Base-by-base conservation (phyloP, 2,797 vertebrate genomes). In the Crocodylus rhombifer region DNA sequence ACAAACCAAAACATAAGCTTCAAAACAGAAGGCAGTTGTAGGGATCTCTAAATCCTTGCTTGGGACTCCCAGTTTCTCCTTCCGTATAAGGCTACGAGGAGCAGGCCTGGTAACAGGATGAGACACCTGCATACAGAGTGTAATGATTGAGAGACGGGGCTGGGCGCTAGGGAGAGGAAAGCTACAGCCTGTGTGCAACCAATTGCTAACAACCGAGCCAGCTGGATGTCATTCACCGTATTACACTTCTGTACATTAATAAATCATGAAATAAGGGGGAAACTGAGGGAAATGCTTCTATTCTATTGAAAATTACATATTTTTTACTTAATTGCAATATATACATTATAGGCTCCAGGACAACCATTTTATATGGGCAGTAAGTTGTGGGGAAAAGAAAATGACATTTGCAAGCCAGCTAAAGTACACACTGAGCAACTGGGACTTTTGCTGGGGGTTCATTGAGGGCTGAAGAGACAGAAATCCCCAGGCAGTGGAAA, bases 1-100 rank as follows among this genome's bases (percentile, higher is more conserved):
- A 92, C 79, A 82, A 91, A 90, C 80, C 89, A 80, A 42, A 83
- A 57, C 33, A 77, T 90, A 67, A 92, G 56, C 62, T 28, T 84
- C 56, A 92, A 95, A 97, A 33, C 83, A 96, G 89, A 89, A 94
- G 75, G 3, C 0, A 0, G 14, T 78, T 10, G 17, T 86, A 91
- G 87, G 65, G 92, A 74, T 42, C 36, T 73, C 6, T 4, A 20
- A 69, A 77, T 25, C 73, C 80, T 80, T 33, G 18, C 7, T 77
- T 7, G 67, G 74, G 42, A 61, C 11, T 0, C 1, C 17, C 28
- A 28, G 76, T 20, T 28, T 42, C 30, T 4, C 65, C 78, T 93
- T 92, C 80, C 88, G 81, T 18, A 69, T 77, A 65, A 82, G 77
- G 61, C n/a, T 4, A 33, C 33, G 81, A 20, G 30, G 64, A 25